Evolutionary conservation across 2,888 invertebrate genomes (phyloP), one percentile per base, ranked within the genome.

Genomic region (Nymphalis polychloros): DNA sequence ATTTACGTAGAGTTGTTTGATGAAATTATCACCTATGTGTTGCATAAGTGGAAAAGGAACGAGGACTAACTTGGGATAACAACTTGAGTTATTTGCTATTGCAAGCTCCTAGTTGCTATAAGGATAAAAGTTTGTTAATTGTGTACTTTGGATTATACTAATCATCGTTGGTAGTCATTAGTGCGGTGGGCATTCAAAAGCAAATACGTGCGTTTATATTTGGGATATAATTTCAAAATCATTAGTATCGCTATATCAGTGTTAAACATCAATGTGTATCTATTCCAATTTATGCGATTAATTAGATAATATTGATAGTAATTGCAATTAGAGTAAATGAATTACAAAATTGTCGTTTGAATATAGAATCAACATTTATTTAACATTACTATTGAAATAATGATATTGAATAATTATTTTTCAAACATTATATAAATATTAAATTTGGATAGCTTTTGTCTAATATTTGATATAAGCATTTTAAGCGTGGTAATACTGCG

Each of bases 251-350:
- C 63, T 69, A 63, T 62, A 70, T 68, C 62, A 53, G 53, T 49
- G 47, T 62, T 63, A 64, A 57, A 67, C 64, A 72, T 71, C 72
- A 71, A 69, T 64, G 62, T 69, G 70, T 71, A 69, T 71, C 74
- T 75, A 75, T 74, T 75, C 68, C 75, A 74, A 73, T 75, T 74
- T 71, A 72, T 72, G n/a, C 35, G 68, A 73, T 74, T 71, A 70
- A 69, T 67, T 63, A 61, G 69, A 72, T 74, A 75, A 76, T 69
- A 71, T 67, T 64, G 70, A 68, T 68, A 69, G 69, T 68, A 72
- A 74, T 75, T 73, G 76, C 62, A 71, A 73, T 71, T 72, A 67
- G 49, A 72, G 68, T 64, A 70, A 70, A 63, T 68, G 66, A 68
- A 55, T 64, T 64, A n/a, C 46, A 52, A 49, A 27, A 55, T 60